Conservation (phyloP, 2,888 invertebrate species). For the Andrena hattorfiana region DNA sequence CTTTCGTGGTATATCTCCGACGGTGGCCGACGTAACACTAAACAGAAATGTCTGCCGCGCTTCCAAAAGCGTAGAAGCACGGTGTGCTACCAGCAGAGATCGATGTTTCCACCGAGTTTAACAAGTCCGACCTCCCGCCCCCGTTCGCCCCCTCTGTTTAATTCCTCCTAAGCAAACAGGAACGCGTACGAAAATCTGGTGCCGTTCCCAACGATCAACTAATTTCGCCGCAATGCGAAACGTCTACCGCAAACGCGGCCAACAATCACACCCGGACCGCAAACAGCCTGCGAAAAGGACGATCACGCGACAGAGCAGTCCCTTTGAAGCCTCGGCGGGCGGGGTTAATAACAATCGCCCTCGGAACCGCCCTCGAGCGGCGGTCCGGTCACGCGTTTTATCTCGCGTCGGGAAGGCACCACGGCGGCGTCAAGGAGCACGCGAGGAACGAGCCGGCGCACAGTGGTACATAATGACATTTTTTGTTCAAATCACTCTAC, state of each 20-base stretch:
- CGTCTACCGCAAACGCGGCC: slow-evolving; percentile 16
- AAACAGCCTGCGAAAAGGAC: slow-evolving; percentile 34
- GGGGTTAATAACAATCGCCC: slow-evolving; percentile 57
- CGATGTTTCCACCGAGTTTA: neutral
- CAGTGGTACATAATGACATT: no score
- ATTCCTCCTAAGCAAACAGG: neutral
- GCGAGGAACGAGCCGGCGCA: slow-evolving; percentile 46
- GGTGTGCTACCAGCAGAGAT: neutral
- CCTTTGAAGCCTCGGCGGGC: slow-evolving; percentile 40
- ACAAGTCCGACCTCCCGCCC: neutral
- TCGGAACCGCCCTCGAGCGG: slow-evolving; percentile 38
- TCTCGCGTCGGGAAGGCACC: slow-evolving; percentile 55
- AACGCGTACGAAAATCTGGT: neutral
- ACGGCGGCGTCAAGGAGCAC: slow-evolving; percentile 51
- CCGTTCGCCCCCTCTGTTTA: no score
- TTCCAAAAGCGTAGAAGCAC: slow-evolving; percentile 1
- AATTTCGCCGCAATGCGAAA: slow-evolving; percentile 24
- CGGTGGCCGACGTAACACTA: slow-evolving; percentile 12
- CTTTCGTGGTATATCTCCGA: slow-evolving; percentile 21
- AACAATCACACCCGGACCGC: slow-evolving; percentile 30
- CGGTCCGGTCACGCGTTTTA: slow-evolving; percentile 59
- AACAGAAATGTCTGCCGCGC: slow-evolving; percentile 16
- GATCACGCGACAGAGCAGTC: slow-evolving; percentile 21
- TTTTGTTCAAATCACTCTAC: no score
- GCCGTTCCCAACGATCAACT: neutral